Percentiles rank a stretch among this genome's conserved stretches.
phyloP scores from a whole-genome alignment of 2,797 vertebrate genomes.

The Syndactyla subalaris region DNA sequence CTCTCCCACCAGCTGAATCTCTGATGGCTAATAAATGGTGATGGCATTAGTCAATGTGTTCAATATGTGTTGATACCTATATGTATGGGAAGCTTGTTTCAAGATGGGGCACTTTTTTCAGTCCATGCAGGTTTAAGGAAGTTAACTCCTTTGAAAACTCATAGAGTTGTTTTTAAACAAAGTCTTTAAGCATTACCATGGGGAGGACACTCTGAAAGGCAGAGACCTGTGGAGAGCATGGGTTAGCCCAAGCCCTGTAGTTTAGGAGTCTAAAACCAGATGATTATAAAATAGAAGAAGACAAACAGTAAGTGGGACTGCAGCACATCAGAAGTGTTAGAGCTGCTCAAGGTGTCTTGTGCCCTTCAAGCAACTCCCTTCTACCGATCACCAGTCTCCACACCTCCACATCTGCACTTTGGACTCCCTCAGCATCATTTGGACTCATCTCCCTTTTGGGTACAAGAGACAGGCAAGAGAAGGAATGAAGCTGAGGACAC shows the following conservation, averaged over 20 bases:
- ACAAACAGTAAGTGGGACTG: neutral
- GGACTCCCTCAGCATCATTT: neutral
- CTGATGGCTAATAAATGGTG: neutral
- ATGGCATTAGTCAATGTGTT: neutral
- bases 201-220: neutral
- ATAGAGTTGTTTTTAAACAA: neutral
- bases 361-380: neutral
- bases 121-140: neutral
- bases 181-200: neutral
- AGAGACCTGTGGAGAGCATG: neutral
- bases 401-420: neutral
- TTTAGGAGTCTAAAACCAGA: neutral
- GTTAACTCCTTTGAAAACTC: neutral
- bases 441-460: neutral
- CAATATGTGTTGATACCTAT: neutral
- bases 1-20: neutral
- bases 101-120: neutral
- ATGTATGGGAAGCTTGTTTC: neutral
- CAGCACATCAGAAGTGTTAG: neutral
- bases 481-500: neutral
- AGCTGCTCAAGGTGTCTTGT: neutral
- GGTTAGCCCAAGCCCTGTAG: neutral
- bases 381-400: neutral
- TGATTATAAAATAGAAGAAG: neutral
- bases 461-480: neutral